phyloP scores from a whole-genome alignment of 2,888 invertebrate genomes.

The Melinaea marsaeus region DNA sequence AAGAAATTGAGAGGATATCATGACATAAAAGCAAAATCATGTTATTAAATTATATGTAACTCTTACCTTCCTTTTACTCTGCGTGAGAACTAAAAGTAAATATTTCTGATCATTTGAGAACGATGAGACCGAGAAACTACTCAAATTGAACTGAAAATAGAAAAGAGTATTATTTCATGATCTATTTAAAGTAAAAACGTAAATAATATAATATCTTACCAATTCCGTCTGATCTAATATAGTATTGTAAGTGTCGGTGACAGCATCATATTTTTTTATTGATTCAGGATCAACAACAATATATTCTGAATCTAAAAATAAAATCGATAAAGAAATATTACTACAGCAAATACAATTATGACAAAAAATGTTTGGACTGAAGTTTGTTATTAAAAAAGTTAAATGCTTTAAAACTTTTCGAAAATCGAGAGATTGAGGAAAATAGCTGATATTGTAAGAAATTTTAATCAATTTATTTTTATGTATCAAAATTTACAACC shows the following conservation, averaged over 20 bases:
- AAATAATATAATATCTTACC: slow-evolving; percentile 42
- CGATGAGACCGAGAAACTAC: slow-evolving; percentile 46
- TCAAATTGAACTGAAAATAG: slow-evolving; percentile 48
- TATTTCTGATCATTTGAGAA: slow-evolving; percentile 60
- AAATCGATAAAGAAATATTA: not conserved
- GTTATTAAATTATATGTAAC: not conserved
- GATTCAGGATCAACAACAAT: slow-evolving; percentile 46
- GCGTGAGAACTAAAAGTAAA: slow-evolving; percentile 50
- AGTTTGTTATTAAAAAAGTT: too few species aligned
- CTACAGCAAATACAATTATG: not conserved
- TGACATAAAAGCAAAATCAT: too few species aligned
- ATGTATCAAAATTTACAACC: too few species aligned
- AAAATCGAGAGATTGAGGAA: too few species aligned
- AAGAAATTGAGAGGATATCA: too few species aligned
- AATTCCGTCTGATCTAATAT: slow-evolving; percentile 51
- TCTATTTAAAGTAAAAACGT: not conserved
- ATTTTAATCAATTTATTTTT: too few species aligned
- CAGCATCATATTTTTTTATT: slow-evolving; percentile 56
- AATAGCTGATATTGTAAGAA: too few species aligned
- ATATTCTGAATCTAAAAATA: slow-evolving; percentile 26
- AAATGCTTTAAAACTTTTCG: too few species aligned
- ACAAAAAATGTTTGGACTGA: too few species aligned
- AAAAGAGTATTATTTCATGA: slow-evolving; percentile 4
- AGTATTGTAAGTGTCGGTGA: slow-evolving; percentile 39
- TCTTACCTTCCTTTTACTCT: slow-evolving; percentile 54